Percentiles rank a stretch among this genome's conserved stretches.
Evolutionary conservation across 2,113 vertebrate genomes (phyloP).

Genomic region (Malurus cyaneus): DNA sequence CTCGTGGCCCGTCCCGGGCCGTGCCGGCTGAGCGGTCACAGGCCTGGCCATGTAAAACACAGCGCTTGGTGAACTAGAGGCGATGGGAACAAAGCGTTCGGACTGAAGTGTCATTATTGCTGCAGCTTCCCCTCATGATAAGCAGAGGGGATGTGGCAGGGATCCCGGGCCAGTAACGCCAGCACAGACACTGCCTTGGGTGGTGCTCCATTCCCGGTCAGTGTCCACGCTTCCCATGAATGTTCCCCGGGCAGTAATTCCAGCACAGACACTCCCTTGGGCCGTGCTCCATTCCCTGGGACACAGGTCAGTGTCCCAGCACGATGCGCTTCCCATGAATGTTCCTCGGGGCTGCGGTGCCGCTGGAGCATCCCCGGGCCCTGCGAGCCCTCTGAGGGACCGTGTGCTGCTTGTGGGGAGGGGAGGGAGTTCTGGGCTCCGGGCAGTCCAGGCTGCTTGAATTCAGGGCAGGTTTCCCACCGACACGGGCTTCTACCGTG

Average conservation of each 20-base stretch:
- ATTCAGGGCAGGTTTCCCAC: neutral
- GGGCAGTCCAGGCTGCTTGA: neutral
- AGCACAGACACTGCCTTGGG: neutral
- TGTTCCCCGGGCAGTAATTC: neutral
- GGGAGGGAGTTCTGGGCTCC: neutral
- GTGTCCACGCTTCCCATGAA: too few species aligned
- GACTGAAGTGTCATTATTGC: neutral
- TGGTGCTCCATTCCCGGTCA: accelerated
- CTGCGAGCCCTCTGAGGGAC: accelerated
- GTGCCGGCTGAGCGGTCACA: neutral
- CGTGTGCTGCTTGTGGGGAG: neutral
- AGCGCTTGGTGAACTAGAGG: neutral
- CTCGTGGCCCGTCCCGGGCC: neutral
- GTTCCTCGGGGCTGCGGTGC: neutral
- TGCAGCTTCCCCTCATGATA: neutral
- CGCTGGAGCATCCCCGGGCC: accelerated
- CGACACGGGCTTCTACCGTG: neutral
- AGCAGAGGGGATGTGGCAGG: neutral
- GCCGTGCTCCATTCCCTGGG: accelerated
- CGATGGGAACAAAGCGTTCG: neutral
- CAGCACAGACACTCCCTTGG: neutral
- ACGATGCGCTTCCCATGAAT: neutral
- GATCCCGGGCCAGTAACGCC: neutral
- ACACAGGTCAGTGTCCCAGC: neutral
- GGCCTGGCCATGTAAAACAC: neutral